Evolutionary conservation across 2,113 vertebrate genomes (phyloP).

Genomic region (Lampris megalopsis): DNA sequence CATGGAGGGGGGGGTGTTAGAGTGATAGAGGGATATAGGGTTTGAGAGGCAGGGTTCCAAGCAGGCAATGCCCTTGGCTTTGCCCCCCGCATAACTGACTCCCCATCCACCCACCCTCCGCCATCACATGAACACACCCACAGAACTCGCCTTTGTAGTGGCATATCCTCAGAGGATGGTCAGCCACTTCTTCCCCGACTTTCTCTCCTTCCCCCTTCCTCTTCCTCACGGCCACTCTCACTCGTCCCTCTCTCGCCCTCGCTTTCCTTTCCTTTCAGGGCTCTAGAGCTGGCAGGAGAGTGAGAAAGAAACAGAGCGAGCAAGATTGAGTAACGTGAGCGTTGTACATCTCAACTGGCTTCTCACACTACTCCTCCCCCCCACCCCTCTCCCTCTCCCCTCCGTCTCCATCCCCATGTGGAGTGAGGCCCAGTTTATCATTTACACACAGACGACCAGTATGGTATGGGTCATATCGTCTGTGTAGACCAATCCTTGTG

Average conservation of each 20-base stretch:
- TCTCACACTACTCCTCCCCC: constrained; percentile 56
- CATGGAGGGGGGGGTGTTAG: background rate
- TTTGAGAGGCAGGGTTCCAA: constrained; percentile 23
- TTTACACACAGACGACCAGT: constrained; percentile 33
- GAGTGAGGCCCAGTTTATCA: constrained; percentile 52
- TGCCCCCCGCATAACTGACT: background rate
- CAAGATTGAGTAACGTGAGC: constrained; percentile 34
- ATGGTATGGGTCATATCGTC: constrained; percentile 23
- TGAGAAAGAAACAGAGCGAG: constrained; percentile 6
- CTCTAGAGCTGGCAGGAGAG: constrained; percentile 46
- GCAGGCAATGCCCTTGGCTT: constrained; percentile 14
- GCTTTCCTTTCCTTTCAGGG: constrained; percentile 42
- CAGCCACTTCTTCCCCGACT: constrained; percentile 16
- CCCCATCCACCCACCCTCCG: constrained; percentile 3
- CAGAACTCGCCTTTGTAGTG: constrained; percentile 49
- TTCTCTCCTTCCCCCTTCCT: background rate
- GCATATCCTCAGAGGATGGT: constrained; percentile 54
- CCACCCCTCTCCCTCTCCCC: constrained; percentile 45
- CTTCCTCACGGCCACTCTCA: constrained; percentile 42
- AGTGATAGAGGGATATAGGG: constrained; percentile 12
- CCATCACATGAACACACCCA: constrained; percentile 16
- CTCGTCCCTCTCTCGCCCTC: constrained; percentile 20
- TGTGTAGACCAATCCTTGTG: background rate
- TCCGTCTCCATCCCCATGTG: constrained; percentile 44
- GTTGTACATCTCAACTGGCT: constrained; percentile 42